These are phyloP conservation scores for Cataglyphis cursor DNA, from an alignment of 2,888 invertebrate species.

Conservation along the genomic window DNA sequence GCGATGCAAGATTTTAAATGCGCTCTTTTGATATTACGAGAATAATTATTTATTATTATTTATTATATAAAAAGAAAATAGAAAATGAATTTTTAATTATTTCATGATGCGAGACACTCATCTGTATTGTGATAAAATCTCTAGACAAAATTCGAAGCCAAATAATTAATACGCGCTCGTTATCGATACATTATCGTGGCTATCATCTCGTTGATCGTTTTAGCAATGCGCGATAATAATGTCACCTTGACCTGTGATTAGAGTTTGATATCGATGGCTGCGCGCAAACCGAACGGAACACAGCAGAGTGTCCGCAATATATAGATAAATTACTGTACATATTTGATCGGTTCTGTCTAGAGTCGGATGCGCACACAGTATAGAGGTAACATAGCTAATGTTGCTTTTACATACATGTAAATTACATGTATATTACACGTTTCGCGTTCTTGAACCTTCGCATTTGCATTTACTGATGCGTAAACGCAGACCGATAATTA, in stretches of 20 bases:
- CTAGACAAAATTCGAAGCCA: neutral
- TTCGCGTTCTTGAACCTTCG: slow-evolving; percentile 33
- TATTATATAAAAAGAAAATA: neutral
- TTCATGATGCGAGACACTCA: neutral
- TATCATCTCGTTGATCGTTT: neutral
- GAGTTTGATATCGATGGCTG: neutral
- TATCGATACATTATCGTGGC: neutral
- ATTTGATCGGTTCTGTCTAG: slow-evolving; percentile 30
- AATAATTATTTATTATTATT: neutral
- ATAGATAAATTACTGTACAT: slow-evolving; percentile 34
- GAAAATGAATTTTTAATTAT: neutral
- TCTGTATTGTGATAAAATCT: neutral
- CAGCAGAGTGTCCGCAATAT: slow-evolving; percentile 3
- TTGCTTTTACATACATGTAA: neutral
- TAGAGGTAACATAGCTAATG: neutral
- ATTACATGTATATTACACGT: neutral
- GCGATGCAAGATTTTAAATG: neutral
- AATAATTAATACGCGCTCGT: neutral
- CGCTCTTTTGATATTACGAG: neutral
- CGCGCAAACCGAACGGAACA: neutral
- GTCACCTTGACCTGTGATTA: slow-evolving; percentile 25
- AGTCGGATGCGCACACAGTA: neutral
- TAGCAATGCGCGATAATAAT: neutral
- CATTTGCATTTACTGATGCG: slow-evolving; percentile 15
- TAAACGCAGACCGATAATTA: neutral